Evolutionary conservation across 2,888 invertebrate genomes (phyloP).

Genomic region (Noctua janthe): DNA sequence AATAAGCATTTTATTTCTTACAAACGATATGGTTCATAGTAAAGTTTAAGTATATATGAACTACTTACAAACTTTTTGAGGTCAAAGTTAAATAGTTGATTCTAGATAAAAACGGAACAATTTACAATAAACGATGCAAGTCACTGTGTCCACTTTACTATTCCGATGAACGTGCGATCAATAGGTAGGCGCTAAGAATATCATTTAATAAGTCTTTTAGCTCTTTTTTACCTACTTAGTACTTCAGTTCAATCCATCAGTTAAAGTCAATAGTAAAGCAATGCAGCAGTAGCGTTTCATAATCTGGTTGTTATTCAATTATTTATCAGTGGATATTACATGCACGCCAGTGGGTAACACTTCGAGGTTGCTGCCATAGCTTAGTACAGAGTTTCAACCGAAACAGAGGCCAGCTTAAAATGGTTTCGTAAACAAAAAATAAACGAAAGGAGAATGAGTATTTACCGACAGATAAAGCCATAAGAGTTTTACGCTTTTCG

Average conservation of each 20-base stretch:
- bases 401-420: neutral
- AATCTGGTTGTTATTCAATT: neutral
- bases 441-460: neutral
- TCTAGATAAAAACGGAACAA: neutral
- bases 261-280: neutral
- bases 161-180: neutral
- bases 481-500: neutral
- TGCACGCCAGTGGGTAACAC: neutral
- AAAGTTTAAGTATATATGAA: neutral
- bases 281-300: neutral
- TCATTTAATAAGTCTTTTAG: neutral
- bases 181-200: neutral
- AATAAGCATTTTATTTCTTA: neutral
- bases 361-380: neutral
- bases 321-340: neutral
- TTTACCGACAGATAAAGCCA: neutral
- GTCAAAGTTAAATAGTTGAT: neutral
- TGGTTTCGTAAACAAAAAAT: neutral
- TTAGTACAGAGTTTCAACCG: neutral
- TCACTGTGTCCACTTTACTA: neutral
- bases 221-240: neutral
- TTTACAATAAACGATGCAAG: neutral
- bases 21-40: neutral
- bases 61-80: neutral
- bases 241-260: neutral